Conservation (phyloP, 2,113 vertebrate species). For the Tupaia tana region DNA sequence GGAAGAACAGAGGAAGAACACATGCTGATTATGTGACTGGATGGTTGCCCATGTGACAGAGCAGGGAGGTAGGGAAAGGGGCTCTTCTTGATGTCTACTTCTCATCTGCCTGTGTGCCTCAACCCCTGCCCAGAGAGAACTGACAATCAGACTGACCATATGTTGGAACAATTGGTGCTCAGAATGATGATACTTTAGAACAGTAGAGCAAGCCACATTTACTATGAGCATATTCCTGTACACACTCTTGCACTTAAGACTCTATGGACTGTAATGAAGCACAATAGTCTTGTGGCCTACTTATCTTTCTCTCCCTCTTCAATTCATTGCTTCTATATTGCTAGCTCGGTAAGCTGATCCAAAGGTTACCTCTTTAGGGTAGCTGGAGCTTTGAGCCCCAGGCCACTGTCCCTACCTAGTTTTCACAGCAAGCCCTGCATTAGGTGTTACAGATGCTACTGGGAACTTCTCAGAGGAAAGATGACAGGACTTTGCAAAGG, state of each 20-base stretch:
- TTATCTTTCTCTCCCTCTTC: not conserved
- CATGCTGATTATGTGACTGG: accelerated
- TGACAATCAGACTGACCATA: accelerated
- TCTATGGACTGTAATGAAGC: accelerated
- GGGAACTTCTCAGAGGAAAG: not conserved
- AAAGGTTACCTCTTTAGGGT: not conserved
- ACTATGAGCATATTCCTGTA: not conserved
- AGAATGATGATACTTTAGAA: not conserved
- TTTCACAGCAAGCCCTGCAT: not conserved
- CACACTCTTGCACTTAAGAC: not conserved
- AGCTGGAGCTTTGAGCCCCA: not conserved
- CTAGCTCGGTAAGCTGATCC: not conserved
- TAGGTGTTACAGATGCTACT: not conserved
- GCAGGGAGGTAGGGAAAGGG: not conserved
- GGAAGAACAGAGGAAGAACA: not conserved
- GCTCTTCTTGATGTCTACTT: too few species aligned
- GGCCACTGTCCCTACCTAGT: not conserved
- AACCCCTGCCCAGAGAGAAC: not conserved
- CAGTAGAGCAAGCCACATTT: not conserved
- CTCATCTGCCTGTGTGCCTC: not conserved
- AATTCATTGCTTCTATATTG: not conserved
- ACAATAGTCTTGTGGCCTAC: not conserved
- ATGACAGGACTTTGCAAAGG: not conserved
- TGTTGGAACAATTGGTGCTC: not conserved
- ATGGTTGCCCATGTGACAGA: not conserved